A percentile compares a stretch with the other conserved stretches of the same genome.
These are phyloP conservation scores for Pseudorhombus dupliciocellatus DNA, from an alignment of 2,113 vertebrate species.

Conservation along the genomic window DNA sequence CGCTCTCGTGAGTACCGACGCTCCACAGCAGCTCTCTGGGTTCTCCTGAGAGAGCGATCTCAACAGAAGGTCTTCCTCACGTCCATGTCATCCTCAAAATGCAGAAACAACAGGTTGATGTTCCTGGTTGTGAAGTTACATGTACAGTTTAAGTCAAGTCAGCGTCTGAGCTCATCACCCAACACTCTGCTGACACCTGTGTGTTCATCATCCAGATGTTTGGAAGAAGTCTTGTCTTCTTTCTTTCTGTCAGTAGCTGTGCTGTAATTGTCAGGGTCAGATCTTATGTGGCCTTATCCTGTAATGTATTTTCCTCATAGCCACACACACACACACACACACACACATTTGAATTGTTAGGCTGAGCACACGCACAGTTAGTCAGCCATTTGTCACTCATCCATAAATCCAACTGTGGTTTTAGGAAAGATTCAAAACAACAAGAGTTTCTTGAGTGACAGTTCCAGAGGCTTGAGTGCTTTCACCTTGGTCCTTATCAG, in stretches of 20 bases:
- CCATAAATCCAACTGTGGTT: too few species aligned
- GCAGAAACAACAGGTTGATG: background rate
- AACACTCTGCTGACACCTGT: too few species aligned
- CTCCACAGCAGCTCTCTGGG: background rate
- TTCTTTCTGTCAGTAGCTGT: too few species aligned
- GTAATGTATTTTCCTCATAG: background rate
- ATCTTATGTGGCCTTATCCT: background rate
- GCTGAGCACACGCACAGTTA: background rate
- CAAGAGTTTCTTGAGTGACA: too few species aligned
- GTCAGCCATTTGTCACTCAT: too few species aligned
- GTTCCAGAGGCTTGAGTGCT: too few species aligned
- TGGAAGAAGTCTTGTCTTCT: too few species aligned
- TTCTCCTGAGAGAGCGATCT: background rate
- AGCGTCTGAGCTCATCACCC: too few species aligned
- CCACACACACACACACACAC: too few species aligned
- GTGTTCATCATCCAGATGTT: too few species aligned
- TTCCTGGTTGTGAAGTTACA: background rate
- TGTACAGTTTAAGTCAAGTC: background rate
- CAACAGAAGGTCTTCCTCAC: background rate
- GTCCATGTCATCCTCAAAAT: background rate
- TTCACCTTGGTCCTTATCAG: background rate
- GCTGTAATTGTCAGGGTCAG: too few species aligned
- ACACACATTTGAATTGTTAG: background rate
- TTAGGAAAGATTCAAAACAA: too few species aligned
- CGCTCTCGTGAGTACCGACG: slow-evolving; percentile 75